Conservation (phyloP, 2,113 vertebrate species). For the Periophthalmus modestus region DNA sequence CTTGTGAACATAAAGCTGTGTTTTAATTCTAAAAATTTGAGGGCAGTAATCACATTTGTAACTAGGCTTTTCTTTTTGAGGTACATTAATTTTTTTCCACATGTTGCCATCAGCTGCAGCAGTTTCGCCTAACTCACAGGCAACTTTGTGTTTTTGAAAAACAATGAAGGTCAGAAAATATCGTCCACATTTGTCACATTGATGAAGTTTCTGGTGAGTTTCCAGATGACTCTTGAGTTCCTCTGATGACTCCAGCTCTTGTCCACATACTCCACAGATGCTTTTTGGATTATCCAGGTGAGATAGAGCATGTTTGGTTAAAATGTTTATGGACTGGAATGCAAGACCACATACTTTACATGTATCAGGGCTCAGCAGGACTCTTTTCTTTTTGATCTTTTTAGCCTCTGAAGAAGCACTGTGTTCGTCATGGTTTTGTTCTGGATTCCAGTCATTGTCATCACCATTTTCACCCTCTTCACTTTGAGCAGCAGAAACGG, state of each 20-base stretch:
- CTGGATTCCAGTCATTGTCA: background rate
- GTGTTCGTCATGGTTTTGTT: background rate
- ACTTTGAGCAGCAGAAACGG: background rate
- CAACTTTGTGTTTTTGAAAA: slow-evolving; percentile 14
- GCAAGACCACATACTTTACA: slow-evolving; percentile 26
- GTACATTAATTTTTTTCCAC: slow-evolving; percentile 26
- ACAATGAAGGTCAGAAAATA: slow-evolving; percentile 22
- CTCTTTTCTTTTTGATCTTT: background rate
- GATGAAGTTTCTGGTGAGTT: slow-evolving; percentile 1
- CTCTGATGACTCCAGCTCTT: accelerated
- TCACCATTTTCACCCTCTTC: background rate
- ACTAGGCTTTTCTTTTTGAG: slow-evolving; percentile 18
- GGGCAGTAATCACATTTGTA: slow-evolving; percentile 36
- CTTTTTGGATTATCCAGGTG: slow-evolving; percentile 13
- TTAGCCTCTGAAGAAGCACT: background rate
- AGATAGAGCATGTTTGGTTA: slow-evolving; percentile 42
- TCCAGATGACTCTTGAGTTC: slow-evolving; percentile 5
- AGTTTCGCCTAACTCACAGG: background rate
- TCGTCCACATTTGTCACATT: slow-evolving; percentile 18
- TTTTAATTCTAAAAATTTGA: slow-evolving; percentile 24
- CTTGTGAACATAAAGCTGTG: slow-evolving; percentile 31
- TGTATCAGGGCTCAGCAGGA: background rate
- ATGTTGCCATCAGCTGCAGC: slow-evolving; percentile 2
- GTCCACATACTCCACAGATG: slow-evolving; percentile 39
- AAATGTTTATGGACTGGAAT: background rate